These are phyloP conservation scores for Ictalurus punctatus DNA, from an alignment of 2,113 vertebrate genomes.

Conservation along the genomic window DNA sequence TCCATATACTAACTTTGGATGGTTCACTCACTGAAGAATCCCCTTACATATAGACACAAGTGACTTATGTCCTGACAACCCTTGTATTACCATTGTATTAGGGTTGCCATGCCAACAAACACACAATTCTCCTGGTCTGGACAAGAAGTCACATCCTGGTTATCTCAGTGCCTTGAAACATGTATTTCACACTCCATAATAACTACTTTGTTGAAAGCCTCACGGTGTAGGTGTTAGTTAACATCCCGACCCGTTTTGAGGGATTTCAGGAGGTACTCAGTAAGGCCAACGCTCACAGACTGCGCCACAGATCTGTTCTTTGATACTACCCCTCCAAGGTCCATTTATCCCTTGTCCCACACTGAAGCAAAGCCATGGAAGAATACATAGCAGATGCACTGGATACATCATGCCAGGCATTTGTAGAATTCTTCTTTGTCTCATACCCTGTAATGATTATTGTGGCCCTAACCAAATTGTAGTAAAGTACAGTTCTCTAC, in stretches of 20 bases:
- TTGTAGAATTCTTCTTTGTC: background rate
- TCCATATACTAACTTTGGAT: background rate
- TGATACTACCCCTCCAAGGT: background rate
- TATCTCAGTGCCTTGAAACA: too few species aligned
- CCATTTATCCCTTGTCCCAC: background rate
- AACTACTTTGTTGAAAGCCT: background rate
- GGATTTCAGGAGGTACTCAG: background rate
- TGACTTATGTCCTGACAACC: background rate
- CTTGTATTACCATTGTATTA: background rate
- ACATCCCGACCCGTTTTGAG: background rate
- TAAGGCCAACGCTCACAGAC: background rate
- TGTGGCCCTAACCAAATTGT: background rate
- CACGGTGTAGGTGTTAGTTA: background rate
- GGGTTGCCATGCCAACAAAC: background rate
- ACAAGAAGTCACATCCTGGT: too few species aligned
- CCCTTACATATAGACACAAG: background rate
- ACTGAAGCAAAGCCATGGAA: background rate
- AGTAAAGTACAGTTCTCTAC: background rate
- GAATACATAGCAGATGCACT: background rate
- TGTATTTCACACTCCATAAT: background rate
- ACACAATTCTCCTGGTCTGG: background rate
- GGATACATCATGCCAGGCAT: background rate
- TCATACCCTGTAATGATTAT: background rate
- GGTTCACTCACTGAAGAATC: background rate
- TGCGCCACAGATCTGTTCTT: background rate